phyloP scores from a whole-genome alignment of 2,888 invertebrate species.

The Autographa pulchrina region DNA sequence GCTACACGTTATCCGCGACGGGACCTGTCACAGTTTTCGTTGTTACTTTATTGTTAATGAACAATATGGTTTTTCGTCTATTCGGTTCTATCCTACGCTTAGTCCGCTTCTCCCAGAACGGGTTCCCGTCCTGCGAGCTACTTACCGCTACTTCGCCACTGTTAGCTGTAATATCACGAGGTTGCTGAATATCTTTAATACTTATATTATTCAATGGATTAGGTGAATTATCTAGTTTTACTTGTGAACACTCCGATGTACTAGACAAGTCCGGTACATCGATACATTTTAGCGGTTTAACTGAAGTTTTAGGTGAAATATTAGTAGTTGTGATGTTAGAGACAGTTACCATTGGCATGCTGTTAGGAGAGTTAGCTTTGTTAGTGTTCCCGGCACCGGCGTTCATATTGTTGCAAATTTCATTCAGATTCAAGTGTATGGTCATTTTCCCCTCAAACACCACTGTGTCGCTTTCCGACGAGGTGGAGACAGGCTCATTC shows the following conservation, averaged over 20 bases:
- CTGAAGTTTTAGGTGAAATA: conserved; percentile 87
- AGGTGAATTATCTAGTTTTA: conserved; percentile 69
- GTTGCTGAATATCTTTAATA: conserved; percentile 66
- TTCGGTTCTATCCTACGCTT: conserved; percentile 84
- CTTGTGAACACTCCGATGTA: conserved; percentile 74
- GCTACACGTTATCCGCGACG: conserved; percentile 66
- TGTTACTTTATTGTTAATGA: conserved; percentile 86
- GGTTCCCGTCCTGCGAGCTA: conserved; percentile 84
- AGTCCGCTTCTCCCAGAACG: conserved; percentile 85
- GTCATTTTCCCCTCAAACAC: conserved; percentile 89
- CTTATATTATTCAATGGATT: conserved; percentile 66
- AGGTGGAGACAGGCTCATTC: conserved; percentile 83
- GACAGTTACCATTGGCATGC: conserved; percentile 89
- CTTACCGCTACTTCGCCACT: conserved; percentile 76
- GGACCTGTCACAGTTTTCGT: conserved; percentile 72
- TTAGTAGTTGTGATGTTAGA: conserved; percentile 89
- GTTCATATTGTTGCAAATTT: conserved; percentile 85
- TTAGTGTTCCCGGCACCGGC: conserved; percentile 85
- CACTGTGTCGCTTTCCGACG: conserved; percentile 86
- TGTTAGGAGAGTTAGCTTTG: conserved; percentile 79
- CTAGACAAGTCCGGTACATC: conserved; percentile 73
- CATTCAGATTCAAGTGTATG: conserved; percentile 87
- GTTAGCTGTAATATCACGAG: conserved; percentile 71
- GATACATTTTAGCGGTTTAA: conserved; percentile 83
- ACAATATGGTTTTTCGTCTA: conserved; percentile 86